These are phyloP conservation scores for Leucophenga montana DNA, from an alignment of 2,888 invertebrate species.

Conservation along the genomic window DNA sequence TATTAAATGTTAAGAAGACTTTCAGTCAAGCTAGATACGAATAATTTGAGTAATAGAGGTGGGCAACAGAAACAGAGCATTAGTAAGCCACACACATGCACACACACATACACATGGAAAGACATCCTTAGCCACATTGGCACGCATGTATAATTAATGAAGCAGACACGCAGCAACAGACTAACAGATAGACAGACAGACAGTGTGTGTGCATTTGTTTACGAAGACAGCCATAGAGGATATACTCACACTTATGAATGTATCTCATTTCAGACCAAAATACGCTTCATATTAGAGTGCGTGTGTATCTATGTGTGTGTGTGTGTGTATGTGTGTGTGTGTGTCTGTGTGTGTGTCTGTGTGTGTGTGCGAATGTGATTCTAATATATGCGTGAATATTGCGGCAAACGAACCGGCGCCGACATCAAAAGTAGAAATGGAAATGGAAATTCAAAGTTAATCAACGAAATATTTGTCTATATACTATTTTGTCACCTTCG, in stretches of 20 bases:
- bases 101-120: background rate
- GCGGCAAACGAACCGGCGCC: background rate
- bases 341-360: constrained; percentile 50
- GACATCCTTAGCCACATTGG: background rate
- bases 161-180: background rate
- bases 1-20: background rate
- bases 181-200: background rate
- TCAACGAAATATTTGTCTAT: constrained; percentile 54
- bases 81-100: background rate
- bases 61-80: too few species aligned
- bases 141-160: constrained; percentile 12
- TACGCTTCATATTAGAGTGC: constrained; percentile 11
- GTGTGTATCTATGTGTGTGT: constrained; percentile 49
- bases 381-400: constrained; percentile 11
- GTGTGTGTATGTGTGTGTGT: constrained; percentile 44
- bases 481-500: constrained; percentile 37
- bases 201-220: constrained; percentile 1
- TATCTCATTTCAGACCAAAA: too few species aligned
- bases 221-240: constrained; percentile 14
- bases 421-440: constrained; percentile 21
- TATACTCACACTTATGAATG: background rate
- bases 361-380: background rate
- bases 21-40: background rate
- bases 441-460: constrained; percentile 52
- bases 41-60: too few species aligned